A percentile compares a stretch with the other conserved stretches of the same genome.
phyloP scores from a whole-genome alignment of 2,797 vertebrate genomes.

The Limosa lapponica region DNA sequence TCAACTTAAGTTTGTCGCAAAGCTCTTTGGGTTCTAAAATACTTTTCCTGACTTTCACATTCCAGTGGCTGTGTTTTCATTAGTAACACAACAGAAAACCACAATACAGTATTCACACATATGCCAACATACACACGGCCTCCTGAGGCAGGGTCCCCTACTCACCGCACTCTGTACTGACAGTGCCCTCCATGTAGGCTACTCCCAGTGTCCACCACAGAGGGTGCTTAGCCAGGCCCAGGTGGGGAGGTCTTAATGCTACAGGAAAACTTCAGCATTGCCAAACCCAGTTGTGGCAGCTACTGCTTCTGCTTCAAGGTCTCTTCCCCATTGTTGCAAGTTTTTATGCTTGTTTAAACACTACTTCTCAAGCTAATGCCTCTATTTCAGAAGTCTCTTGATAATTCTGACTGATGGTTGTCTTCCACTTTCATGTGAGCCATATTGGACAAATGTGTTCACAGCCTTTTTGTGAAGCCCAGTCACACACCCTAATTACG shows the following conservation, averaged over 20 bases:
- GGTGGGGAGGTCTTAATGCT: neutral
- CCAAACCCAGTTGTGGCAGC: neutral
- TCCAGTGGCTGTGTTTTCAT: neutral
- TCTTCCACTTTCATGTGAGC: neutral
- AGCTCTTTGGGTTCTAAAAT: neutral
- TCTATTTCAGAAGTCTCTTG: neutral
- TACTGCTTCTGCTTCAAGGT: neutral
- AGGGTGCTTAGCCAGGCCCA: neutral
- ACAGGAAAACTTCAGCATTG: neutral
- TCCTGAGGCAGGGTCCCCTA: fast-evolving
- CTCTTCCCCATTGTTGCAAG: neutral
- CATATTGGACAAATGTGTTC: neutral
- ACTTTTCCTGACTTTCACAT: neutral
- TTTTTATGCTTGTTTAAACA: neutral
- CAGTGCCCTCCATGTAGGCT: neutral
- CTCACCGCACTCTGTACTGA: neutral
- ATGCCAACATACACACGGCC: neutral
- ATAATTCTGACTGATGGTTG: neutral
- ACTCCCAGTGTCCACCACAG: neutral
- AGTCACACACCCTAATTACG: neutral
- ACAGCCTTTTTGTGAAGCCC: neutral
- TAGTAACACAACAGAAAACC: neutral
- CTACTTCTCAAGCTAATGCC: neutral
- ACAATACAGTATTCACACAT: fast-evolving
- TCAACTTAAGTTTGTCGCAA: neutral